Base-by-base conservation (phyloP, 2,113 vertebrate species). In the Sylvia atricapilla region DNA sequence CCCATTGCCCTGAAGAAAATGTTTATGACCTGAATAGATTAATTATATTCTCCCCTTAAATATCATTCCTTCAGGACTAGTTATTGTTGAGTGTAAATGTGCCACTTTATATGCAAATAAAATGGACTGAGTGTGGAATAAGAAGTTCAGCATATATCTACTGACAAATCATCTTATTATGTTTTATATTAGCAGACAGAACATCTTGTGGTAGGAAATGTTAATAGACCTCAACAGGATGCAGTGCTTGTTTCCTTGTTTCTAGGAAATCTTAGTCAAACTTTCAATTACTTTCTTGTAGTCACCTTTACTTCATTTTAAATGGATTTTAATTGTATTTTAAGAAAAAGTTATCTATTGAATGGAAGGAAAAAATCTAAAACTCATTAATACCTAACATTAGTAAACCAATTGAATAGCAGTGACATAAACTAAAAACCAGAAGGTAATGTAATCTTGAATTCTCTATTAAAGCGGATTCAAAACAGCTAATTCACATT, bases 21-120 rank as follows among this genome's bases (percentile, higher is more conserved):
- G 95, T 97, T 98, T 97, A 97, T 96, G 94, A 95, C 86, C 96
- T 95, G 91, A 95, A 96, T 63, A 89, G 95, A 94, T 97, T 98
- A 97, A 98, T 97, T 97, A 95, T 96, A 94, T 94, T 97, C 93
- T 93, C 94, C 90, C 91, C 97, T 97, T 98, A 97, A 98, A 97
- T 97, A 97, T 94, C 94, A 96, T 91, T 97, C 96, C 96, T 98
- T 97, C 95, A 97, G 97, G 96, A 94, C 89, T 96, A 95, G 96
- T 98, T 97, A 98, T 95, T 98, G 94, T 97, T 96, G 94, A 98
- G 95, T 91, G 84, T 68, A 97, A 98, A 98, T 98, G 95, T 93
- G 76, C 95, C 95, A 97, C 97, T 98, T 98, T 98, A 98, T 97
- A 98, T 98, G 97, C 97, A 98, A 98, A 98, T 98, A 97, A 96